Conservation (phyloP, 2,888 invertebrate genomes). For the Sphinx pinastri region DNA sequence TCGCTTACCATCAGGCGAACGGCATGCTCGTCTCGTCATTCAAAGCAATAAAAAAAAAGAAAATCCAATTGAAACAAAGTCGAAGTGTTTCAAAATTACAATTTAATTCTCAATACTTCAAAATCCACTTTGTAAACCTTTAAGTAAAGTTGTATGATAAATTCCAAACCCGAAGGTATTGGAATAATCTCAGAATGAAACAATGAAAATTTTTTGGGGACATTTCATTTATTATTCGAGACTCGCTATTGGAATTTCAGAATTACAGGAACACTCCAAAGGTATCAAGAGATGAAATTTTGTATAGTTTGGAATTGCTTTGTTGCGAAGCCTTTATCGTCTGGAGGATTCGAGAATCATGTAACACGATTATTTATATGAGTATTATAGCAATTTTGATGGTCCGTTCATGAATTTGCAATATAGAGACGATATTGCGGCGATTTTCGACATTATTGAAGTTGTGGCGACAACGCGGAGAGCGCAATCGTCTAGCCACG, state of each 20-base stretch:
- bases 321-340: slow-evolving; percentile 8
- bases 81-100: neutral
- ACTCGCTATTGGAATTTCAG: neutral
- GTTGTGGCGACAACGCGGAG: neutral
- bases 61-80: too few relatives aligned
- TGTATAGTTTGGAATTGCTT: slow-evolving; percentile 1
- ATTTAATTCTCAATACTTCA: neutral
- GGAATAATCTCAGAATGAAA: slow-evolving; percentile 18
- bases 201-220: slow-evolving; percentile 16
- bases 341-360: neutral
- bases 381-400: slow-evolving; percentile 5
- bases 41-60: too few relatives aligned
- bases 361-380: slow-evolving; percentile 5
- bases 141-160: slow-evolving; percentile 3
- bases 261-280: slow-evolving; percentile 3
- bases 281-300: neutral
- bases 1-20: too few relatives aligned
- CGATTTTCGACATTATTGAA: slow-evolving; percentile 11
- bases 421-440: neutral
- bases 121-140: slow-evolving; percentile 2
- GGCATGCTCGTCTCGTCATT: too few relatives aligned
- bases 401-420: neutral
- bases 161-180: slow-evolving; percentile 17
- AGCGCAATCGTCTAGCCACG: neutral
- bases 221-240: slow-evolving; percentile 14